phyloP scores from a whole-genome alignment of 2,797 vertebrate species.

The Carduelis carduelis region DNA sequence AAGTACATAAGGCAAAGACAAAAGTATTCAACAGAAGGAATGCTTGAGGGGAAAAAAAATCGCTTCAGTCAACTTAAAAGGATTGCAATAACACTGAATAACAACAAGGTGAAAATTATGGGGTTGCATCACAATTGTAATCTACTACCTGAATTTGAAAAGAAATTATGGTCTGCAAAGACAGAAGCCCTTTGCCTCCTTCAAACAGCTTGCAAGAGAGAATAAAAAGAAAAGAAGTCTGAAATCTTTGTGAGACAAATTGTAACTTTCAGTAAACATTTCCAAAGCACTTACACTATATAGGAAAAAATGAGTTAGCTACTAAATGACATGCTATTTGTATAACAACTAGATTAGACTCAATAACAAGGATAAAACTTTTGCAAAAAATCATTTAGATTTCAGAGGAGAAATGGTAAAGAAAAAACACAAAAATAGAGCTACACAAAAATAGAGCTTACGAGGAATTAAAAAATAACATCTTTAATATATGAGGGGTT shows the following conservation, averaged over 20 bases:
- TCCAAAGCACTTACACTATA: background rate
- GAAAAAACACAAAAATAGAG: background rate
- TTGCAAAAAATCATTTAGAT: background rate
- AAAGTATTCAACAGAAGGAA: background rate
- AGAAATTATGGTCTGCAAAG: background rate
- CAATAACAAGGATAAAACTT: background rate
- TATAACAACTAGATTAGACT: background rate
- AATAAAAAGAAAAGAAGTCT: background rate
- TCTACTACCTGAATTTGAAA: background rate
- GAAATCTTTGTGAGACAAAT: background rate
- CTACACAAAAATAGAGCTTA: background rate
- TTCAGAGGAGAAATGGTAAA: background rate
- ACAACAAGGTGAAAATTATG: background rate
- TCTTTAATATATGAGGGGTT: rapidly evolving
- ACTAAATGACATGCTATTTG: background rate
- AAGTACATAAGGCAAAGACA: background rate
- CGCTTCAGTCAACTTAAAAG: background rate
- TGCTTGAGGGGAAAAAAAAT: background rate
- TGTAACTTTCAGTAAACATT: background rate
- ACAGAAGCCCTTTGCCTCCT: background rate
- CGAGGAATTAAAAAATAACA: background rate
- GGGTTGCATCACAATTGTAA: background rate
- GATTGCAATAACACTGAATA: background rate
- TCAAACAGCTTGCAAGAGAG: background rate
- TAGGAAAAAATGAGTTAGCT: background rate